Base-by-base conservation (phyloP, 1,140 invertebrate species). In the Drosophila prosaltans region DNA sequence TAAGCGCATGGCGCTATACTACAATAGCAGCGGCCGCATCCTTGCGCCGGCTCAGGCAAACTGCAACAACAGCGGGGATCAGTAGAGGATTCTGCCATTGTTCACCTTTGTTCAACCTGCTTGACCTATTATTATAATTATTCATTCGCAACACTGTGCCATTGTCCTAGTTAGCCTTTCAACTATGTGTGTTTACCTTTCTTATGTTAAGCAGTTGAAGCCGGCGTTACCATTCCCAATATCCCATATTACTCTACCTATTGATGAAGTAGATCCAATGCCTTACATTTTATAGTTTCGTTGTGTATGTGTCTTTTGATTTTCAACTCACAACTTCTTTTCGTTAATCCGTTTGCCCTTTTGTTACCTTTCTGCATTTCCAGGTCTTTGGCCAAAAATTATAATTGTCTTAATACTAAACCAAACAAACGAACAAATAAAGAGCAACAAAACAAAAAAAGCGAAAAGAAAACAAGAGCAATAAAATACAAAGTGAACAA, bases 111-210 rank as follows among this genome's bases (percentile, higher is more conserved):
- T 85, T 79, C 69, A 72, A 76, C 69, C 75, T 66, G 74, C 83
- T 88, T 86, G 80, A 86, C 83, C 83, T 88, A 83, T 83, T 86
- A 86, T 86, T 78, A 69, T 86, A 86, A 86, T 86, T 86, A 86
- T 86, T 83, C 73, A 80, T 80, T 88, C 76, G 83, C 76, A 86
- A 86, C 83, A 86, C 82, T 86, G 82, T 74, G 74, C 72, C 79
- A 86, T 85, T 85, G 81, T 85, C 45, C 60, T 41, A 10, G 4
- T 8, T 7, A 26, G 45, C 21, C 45, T 24, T 51, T 51, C 21
- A 24, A 26, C 21, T 51, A 24, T 51, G 41, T 43, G 70, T 81
- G 67, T 80, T 81, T 71, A 69, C 69, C 65, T 58, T 70, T 69
- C 21, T 48, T 51, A 60, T 54, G 59, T 62, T 71, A 72, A 76